These are phyloP conservation scores for Philopedon plagiatum DNA, from an alignment of 2,888 invertebrate genomes.

Conservation along the genomic window DNA sequence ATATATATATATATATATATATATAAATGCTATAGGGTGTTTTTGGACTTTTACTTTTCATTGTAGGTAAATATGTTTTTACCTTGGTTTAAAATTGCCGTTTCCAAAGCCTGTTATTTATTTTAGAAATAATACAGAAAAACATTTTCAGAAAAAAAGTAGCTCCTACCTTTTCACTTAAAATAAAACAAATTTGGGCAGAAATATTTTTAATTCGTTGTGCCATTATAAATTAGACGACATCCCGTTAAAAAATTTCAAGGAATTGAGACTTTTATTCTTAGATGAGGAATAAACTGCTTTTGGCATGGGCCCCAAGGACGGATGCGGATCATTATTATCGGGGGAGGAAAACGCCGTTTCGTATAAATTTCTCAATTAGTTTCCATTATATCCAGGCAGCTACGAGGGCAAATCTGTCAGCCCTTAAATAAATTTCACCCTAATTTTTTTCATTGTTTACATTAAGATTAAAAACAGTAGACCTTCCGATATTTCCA, in stretches of 20 bases:
- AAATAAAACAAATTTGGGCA: neutral
- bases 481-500: neutral
- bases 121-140: neutral
- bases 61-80: neutral
- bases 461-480: conserved; percentile 12
- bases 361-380: conserved; percentile 36
- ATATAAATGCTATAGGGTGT: no score
- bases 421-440: conserved; percentile 19
- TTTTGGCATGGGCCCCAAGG: conserved; percentile 31
- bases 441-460: conserved; percentile 26
- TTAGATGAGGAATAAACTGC: conserved; percentile 30
- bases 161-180: neutral
- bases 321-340: conserved; percentile 33
- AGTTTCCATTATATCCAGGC: conserved; percentile 31
- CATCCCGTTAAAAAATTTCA: conserved; percentile 3
- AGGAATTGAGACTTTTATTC: conserved; percentile 1
- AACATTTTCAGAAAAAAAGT: neutral
- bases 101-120: neutral
- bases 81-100: neutral
- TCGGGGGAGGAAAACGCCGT: conserved; percentile 27
- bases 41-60: neutral
- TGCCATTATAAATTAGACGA: neutral
- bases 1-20: no score
- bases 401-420: conserved; percentile 35
- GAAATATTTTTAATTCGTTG: neutral